Base-by-base conservation (phyloP, 2,888 invertebrate genomes). In the Erpobdella octoculata region DNA sequence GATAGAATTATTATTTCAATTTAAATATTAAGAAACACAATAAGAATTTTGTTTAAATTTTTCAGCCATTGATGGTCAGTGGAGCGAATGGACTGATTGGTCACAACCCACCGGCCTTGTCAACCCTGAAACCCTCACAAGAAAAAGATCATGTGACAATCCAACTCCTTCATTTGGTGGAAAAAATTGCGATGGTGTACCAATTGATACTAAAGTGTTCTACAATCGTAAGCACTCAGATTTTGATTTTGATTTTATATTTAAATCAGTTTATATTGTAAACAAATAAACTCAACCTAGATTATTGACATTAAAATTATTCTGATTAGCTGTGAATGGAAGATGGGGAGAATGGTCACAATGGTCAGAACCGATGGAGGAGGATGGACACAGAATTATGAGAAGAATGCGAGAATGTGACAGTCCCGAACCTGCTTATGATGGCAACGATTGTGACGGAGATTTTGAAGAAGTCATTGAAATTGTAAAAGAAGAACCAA, bases 391-490 rank as follows among this genome's bases (percentile, higher is more conserved):
- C 72, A 78, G 78, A 72, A 35, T 35, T 36, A 75, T 78, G 25
- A 38, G 70, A 0, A 75, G 83, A 18, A 72, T 73, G 0, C 77
- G 83, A 31, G 72, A 75, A 2, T 83, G 83, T 76, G 77, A 81
- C 75, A 78, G 78, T 64, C 82, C 83, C 0, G 71, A 75, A 8
- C 80, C 82, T 4, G 75, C 76, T 38, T 77, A 79, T 75, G 82
- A 80, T 41, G 83, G 83, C 0, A 72, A 72, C 9, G 64, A 66
- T 3, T 83, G 83, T 74, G 66, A 61, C 15, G 83, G 82, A 3
- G 74, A 74, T 15, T 73, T 72, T 36, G 73, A 74, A 28, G 78
- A 81, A 61, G 72, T 65, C 3, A 76, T 35, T 2, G 35, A 69
- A 36, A 8, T 62, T 9, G 28, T 33, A 4, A 35, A 62, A n/a